Percentiles rank a stretch among this genome's conserved stretches.
Evolutionary conservation across 1,140 invertebrate species (phyloP).

Genomic region (Spodoptera litura): DNA sequence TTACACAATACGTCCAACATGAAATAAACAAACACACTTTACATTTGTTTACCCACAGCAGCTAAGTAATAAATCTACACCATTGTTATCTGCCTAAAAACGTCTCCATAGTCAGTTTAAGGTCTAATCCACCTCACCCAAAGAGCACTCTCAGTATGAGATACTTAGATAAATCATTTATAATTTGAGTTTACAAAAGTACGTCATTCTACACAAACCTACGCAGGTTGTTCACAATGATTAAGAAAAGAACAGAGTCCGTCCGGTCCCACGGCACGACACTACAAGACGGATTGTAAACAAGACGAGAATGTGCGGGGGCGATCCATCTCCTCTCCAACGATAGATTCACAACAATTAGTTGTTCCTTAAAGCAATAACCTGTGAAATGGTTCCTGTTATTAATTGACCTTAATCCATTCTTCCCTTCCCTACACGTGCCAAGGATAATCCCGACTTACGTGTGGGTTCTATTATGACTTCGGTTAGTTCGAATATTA

Average conservation of each 20-base stretch:
- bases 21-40: too few relatives aligned
- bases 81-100: neutral
- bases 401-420: constrained; percentile 67
- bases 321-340: constrained; percentile 62
- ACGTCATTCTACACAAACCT: constrained; percentile 47
- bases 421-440: constrained; percentile 19
- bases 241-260: constrained; percentile 51
- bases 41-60: too few relatives aligned
- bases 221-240: constrained; percentile 56
- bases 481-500: constrained; percentile 15
- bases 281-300: constrained; percentile 68
- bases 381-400: constrained; percentile 59
- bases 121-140: neutral
- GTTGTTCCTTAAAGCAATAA: constrained; percentile 58
- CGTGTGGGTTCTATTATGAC: neutral
- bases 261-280: constrained; percentile 58
- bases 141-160: neutral
- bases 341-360: constrained; percentile 54
- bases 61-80: too few relatives aligned
- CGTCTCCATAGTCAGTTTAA: neutral
- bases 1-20: too few relatives aligned
- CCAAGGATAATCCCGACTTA: constrained; percentile 42
- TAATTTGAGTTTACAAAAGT: constrained; percentile 23
- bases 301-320: constrained; percentile 67
- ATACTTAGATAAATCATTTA: constrained; percentile 13